phyloP scores from a whole-genome alignment of 2,113 vertebrate species.

The Tiliqua scincoides region DNA sequence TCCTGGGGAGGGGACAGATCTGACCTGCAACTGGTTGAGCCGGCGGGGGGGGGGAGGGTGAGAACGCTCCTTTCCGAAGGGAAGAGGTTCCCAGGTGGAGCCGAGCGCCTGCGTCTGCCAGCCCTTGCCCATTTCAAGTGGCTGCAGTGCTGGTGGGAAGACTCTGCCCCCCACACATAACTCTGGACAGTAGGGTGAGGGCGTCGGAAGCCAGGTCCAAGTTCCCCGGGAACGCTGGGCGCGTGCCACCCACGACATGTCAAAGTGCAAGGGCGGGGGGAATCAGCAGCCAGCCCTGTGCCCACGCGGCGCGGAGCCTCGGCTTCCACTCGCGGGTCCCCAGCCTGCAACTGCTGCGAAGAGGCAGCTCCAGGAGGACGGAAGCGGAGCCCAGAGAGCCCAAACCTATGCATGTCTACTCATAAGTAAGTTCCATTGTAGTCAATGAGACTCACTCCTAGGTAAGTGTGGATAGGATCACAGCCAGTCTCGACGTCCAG shows the following conservation, averaged over 20 bases:
- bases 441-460: too few relatives aligned
- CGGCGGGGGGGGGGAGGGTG: not conserved
- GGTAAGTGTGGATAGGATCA: too few relatives aligned
- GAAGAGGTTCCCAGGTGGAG: slow-evolving; percentile 63
- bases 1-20: not conserved
- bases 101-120: slow-evolving; percentile 51
- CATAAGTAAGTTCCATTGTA: too few relatives aligned
- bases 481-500: too few relatives aligned
- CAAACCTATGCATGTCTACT: too few relatives aligned
- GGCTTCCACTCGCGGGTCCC: slow-evolving; percentile 57
- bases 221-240: slow-evolving; percentile 66
- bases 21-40: not conserved
- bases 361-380: slow-evolving; percentile 44
- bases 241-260: slow-evolving; percentile 67
- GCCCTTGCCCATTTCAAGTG: not conserved
- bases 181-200: slow-evolving; percentile 71
- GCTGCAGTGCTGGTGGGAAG: slow-evolving; percentile 54
- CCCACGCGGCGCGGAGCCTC: slow-evolving; percentile 60
- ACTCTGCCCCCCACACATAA: slow-evolving; percentile 60
- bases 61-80: not conserved
- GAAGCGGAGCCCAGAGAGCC: too few relatives aligned
- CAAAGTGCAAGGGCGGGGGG: slow-evolving; percentile 65
- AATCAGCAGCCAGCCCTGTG: slow-evolving; percentile 66
- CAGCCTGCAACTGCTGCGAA: slow-evolving; percentile 56
- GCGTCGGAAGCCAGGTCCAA: slow-evolving; percentile 72